phyloP scores from a whole-genome alignment of 2,113 vertebrate genomes.

The Catharus bicknelli region DNA sequence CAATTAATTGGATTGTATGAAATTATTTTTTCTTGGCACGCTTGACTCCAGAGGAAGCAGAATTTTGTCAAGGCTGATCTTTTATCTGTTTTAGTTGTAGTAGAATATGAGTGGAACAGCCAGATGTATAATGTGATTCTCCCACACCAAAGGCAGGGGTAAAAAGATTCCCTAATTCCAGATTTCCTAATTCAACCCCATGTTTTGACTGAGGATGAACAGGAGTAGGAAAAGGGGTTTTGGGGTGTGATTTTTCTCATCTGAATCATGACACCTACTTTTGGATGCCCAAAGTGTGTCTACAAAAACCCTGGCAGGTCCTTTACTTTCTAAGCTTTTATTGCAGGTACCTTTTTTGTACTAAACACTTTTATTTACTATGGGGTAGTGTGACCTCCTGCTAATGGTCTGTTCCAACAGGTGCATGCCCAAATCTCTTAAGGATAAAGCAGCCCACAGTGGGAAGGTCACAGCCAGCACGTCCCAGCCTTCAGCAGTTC shows the following conservation, averaged over 20 bases:
- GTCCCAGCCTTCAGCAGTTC: background rate
- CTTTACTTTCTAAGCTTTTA: background rate
- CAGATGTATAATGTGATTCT: background rate
- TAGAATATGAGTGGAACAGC: background rate
- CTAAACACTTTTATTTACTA: background rate
- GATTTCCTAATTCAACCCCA: background rate
- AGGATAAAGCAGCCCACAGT: background rate
- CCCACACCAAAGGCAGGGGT: background rate
- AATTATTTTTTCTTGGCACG: background rate
- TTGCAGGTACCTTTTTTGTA: background rate
- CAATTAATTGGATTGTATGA: background rate
- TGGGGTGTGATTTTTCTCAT: background rate
- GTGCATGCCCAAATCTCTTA: background rate
- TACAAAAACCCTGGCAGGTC: background rate
- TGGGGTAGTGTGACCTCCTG: background rate
- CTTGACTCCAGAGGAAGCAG: background rate
- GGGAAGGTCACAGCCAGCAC: background rate
- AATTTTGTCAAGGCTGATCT: background rate
- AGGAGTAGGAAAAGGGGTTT: background rate
- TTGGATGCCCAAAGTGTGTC: background rate
- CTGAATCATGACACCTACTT: background rate
- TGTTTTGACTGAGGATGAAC: background rate
- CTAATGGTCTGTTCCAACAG: background rate
- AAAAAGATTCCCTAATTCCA: background rate
- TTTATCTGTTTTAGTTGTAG: background rate